These are phyloP conservation scores for Phalacrocorax carbo DNA, from an alignment of 2,113 vertebrate species.

Conservation along the genomic window DNA sequence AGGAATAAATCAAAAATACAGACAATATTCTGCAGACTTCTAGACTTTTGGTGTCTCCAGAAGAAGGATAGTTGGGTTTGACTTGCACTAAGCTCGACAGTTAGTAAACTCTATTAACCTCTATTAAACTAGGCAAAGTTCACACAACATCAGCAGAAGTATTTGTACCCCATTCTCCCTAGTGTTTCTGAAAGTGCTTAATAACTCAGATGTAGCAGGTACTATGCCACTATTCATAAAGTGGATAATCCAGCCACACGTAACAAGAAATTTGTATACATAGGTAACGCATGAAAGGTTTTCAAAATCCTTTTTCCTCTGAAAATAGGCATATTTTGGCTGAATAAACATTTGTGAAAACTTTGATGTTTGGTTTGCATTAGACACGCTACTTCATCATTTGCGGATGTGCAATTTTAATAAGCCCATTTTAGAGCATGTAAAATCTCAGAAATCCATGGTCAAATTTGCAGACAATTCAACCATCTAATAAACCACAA, in stretches of 20 bases:
- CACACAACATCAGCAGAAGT: not conserved
- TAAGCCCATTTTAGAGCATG: rapidly evolving
- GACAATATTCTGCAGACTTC: not conserved
- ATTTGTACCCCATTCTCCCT: not conserved
- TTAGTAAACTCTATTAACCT: not conserved
- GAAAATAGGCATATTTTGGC: not conserved
- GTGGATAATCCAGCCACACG: not conserved
- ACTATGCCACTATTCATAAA: not conserved
- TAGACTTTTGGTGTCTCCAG: not conserved
- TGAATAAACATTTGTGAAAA: not conserved
- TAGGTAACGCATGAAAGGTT: not conserved
- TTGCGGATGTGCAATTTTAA: not conserved
- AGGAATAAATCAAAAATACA: not conserved
- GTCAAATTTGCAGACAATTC: not conserved
- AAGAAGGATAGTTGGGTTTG: not conserved
- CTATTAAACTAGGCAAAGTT: not conserved
- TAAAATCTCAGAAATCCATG: not conserved
- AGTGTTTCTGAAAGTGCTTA: not conserved
- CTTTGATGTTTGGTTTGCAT: not conserved
- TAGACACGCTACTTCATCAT: not conserved
- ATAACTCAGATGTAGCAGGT: not conserved
- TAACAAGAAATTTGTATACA: not conserved
- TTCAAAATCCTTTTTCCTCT: not conserved
- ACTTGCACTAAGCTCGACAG: not conserved
- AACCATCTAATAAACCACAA: not conserved